These are phyloP conservation scores for Ptychadena robeensis DNA, from an alignment of 2,797 vertebrate species.

Conservation along the genomic window DNA sequence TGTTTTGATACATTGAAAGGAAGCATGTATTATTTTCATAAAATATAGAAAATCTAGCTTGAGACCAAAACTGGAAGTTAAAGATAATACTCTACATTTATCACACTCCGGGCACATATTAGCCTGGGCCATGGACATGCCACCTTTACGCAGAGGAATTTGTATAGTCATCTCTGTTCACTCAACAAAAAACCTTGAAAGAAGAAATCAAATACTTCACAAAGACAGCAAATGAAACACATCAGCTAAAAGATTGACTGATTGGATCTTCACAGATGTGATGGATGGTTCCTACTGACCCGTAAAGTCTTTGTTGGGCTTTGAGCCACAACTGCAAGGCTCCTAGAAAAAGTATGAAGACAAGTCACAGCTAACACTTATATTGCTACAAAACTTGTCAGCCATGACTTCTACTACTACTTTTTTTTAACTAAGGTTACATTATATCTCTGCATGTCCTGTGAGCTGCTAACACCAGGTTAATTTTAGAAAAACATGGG, in stretches of 20 bases:
- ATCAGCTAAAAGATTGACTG: slow-evolving; percentile 70
- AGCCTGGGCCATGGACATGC: slow-evolving; percentile 42
- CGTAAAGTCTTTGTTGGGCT: slow-evolving; percentile 73
- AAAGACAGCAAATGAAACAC: slow-evolving; percentile 56
- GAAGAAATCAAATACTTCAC: slow-evolving; percentile 59
- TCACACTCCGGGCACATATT: slow-evolving; percentile 47
- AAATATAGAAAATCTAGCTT: slow-evolving; percentile 12
- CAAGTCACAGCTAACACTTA: slow-evolving; percentile 67
- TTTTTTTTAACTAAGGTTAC: slow-evolving; percentile 75
- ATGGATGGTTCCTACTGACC: slow-evolving; percentile 78
- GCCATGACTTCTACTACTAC: slow-evolving; percentile 73
- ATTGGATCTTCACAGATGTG: slow-evolving; percentile 73
- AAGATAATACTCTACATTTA: slow-evolving; percentile 33
- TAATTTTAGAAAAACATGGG: slow-evolving; percentile 67
- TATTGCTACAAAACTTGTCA: slow-evolving; percentile 75
- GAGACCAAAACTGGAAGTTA: slow-evolving; percentile 44
- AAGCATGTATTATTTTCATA: slow-evolving; percentile 13
- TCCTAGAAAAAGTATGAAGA: slow-evolving; percentile 58
- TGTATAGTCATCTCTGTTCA: slow-evolving; percentile 36
- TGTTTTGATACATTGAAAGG: neutral
- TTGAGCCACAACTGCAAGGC: slow-evolving; percentile 71
- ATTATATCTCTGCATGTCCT: slow-evolving; percentile 64
- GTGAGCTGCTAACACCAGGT: slow-evolving; percentile 72
- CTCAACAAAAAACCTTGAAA: slow-evolving; percentile 46
- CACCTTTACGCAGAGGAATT: slow-evolving; percentile 53